Percentiles rank a stretch among this genome's conserved stretches.
phyloP scores from a whole-genome alignment of 2,888 invertebrate species.

The Homarus gammarus region DNA sequence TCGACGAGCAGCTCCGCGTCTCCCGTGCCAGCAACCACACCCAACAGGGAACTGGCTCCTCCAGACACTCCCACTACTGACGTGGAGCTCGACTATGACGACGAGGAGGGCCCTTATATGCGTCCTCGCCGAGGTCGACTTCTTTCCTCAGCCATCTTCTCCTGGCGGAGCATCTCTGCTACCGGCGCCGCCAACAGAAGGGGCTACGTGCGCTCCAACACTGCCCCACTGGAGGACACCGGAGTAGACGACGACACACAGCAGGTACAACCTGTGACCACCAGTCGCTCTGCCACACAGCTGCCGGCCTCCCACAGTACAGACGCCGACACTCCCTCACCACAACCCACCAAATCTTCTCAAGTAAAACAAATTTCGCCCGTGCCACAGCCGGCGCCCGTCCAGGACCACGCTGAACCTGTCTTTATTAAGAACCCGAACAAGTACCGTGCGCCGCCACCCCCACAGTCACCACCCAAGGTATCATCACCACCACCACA shows the following conservation, averaged over 20 bases:
- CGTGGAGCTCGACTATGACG: slow-evolving; percentile 70
- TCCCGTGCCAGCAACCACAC: slow-evolving; percentile 65
- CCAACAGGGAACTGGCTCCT: slow-evolving; percentile 36
- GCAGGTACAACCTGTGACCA: slow-evolving; percentile 51
- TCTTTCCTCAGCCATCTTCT: slow-evolving; percentile 74
- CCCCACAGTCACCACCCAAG: slow-evolving; percentile 38
- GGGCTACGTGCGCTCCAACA: slow-evolving; percentile 71
- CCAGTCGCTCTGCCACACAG: slow-evolving; percentile 72
- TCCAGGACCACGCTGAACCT: slow-evolving; percentile 43
- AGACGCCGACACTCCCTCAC: slow-evolving; percentile 14
- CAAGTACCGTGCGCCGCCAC: slow-evolving; percentile 72
- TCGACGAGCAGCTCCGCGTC: slow-evolving; percentile 72
- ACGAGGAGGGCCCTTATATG: slow-evolving; percentile 70
- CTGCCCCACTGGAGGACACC: slow-evolving; percentile 74
- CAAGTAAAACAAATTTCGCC: slow-evolving; percentile 33
- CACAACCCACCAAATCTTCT: not conserved
- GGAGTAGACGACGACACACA: slow-evolving; percentile 58
- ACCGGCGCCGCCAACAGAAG: slow-evolving; percentile 39
- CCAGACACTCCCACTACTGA: slow-evolving; percentile 68
- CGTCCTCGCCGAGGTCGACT: slow-evolving; percentile 71
- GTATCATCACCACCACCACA: slow-evolving; percentile 4
- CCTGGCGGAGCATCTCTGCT: slow-evolving; percentile 75
- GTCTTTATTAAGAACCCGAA: slow-evolving; percentile 73
- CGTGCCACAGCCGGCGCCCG: slow-evolving; percentile 21
- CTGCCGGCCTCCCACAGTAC: slow-evolving; percentile 46